A percentile compares a stretch with the other conserved stretches of the same genome.
Evolutionary conservation across 2,797 vertebrate species (phyloP).

Genomic region (Phataginus tricuspis): DNA sequence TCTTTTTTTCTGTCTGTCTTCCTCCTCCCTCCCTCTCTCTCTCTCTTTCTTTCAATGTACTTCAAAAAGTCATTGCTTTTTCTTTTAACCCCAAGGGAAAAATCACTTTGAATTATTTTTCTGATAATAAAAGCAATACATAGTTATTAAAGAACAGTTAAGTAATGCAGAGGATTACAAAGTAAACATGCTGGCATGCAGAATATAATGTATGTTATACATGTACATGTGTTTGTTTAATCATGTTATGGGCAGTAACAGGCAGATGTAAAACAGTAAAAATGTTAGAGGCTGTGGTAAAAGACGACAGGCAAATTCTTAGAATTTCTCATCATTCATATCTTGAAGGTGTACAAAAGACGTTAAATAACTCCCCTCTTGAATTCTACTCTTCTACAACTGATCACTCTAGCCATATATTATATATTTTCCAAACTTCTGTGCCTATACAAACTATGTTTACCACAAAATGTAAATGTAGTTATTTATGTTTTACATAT

Average conservation of each 20-base stretch:
- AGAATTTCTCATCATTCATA: not conserved
- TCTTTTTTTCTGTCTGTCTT: not conserved
- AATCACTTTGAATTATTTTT: conserved; percentile 41
- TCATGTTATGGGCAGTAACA: not conserved
- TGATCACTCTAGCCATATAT: not conserved
- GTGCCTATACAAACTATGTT: not conserved
- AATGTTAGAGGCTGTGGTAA: not conserved
- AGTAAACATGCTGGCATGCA: not conserved
- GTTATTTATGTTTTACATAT: not conserved
- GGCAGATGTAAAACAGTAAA: not conserved
- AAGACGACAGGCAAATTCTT: not conserved
- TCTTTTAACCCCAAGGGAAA: not conserved
- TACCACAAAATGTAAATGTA: not conserved
- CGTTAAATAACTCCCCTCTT: not conserved
- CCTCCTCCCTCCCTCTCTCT: too few relatives aligned
- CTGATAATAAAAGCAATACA: not conserved
- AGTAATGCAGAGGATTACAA: conserved; percentile 13
- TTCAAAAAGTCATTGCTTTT: conserved; percentile 23
- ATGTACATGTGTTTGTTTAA: not conserved
- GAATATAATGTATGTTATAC: not conserved
- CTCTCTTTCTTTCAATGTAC: not conserved
- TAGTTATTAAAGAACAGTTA: not conserved
- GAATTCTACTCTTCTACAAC: not conserved
- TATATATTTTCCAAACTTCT: conserved; percentile 21
- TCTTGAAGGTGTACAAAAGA: conserved; percentile 2